Percentiles rank a stretch among this genome's conserved stretches.
Conservation (phyloP, 35 echinoderm and acorn worm species). For the Strongylocentrotus purpuratus region DNA sequence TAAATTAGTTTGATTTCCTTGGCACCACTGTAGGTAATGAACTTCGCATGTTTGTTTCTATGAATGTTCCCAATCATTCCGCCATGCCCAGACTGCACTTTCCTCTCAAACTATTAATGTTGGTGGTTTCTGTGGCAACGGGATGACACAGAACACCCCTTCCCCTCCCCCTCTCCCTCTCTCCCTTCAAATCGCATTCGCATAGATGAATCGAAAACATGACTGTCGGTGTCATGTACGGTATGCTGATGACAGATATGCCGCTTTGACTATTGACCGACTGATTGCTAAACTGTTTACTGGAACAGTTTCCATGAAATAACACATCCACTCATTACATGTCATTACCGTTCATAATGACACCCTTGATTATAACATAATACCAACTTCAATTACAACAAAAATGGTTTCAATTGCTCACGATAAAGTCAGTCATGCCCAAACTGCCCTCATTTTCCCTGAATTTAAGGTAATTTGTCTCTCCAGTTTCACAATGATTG, state of each 20-base stretch:
- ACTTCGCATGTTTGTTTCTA: constrained; percentile 33
- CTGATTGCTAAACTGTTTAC: not conserved
- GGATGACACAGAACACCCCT: constrained; percentile 3
- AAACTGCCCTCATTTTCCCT: not conserved
- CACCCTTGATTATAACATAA: not conserved
- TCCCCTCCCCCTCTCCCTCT: not conserved
- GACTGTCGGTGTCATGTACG: not conserved
- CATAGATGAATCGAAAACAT: not conserved
- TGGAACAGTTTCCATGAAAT: not conserved
- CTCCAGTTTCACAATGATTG: not conserved
- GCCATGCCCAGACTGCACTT: constrained; percentile 21
- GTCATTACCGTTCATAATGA: not conserved
- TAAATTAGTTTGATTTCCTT: constrained; percentile 26
- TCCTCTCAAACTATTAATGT: constrained; percentile 8
- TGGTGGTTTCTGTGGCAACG: not conserved
- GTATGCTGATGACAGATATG: not conserved
- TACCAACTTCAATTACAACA: not conserved
- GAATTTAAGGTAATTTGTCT: too few species aligned
- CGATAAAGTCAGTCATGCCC: not conserved
- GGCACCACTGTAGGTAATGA: constrained; percentile 39
- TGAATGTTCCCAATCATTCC: not conserved
- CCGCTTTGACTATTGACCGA: not conserved
- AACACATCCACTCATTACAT: not conserved
- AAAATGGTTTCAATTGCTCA: not conserved
- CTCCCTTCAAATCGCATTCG: not conserved